phyloP scores from a whole-genome alignment of 2,113 vertebrate genomes.

The Osmerus mordax region DNA sequence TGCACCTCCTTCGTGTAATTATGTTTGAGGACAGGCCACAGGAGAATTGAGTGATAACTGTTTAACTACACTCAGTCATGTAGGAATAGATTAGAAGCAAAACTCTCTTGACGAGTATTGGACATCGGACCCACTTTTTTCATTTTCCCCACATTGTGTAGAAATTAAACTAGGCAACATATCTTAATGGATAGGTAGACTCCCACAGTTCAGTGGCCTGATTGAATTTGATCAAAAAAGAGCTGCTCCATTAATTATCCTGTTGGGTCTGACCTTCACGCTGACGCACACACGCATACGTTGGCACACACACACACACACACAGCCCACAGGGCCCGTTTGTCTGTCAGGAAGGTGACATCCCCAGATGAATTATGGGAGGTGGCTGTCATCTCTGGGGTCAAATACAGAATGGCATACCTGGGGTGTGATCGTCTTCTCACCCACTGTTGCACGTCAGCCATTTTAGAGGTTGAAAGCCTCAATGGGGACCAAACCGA shows the following conservation, averaged over 20 bases:
- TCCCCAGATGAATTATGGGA: constrained; percentile 69
- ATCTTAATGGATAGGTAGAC: constrained; percentile 55
- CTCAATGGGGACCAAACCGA: constrained; percentile 58
- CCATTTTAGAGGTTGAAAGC: constrained; percentile 70
- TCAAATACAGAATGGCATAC: constrained; percentile 56
- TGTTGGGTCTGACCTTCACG: constrained; percentile 66
- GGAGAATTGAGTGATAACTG: too few relatives aligned
- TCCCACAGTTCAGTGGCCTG: constrained; percentile 53
- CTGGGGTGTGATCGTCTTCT: constrained; percentile 36
- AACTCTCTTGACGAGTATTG: constrained; percentile 17
- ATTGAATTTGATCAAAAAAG: constrained; percentile 64
- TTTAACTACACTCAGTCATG: neutral
- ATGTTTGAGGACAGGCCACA: too few relatives aligned
- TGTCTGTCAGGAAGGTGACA: constrained; percentile 65
- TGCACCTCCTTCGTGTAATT: too few relatives aligned
- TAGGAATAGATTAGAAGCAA: neutral
- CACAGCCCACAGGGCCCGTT: constrained; percentile 48
- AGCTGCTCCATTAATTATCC: constrained; percentile 67
- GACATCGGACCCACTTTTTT: constrained; percentile 42
- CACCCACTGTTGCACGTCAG: constrained; percentile 58
- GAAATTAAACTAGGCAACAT: constrained; percentile 65
- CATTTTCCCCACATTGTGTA: constrained; percentile 53
- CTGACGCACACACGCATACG: neutral
- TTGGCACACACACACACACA: neutral
- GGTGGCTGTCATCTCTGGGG: constrained; percentile 62